Conservation (phyloP, 1,140 invertebrate genomes). For the Drosophila biarmipes region DNA sequence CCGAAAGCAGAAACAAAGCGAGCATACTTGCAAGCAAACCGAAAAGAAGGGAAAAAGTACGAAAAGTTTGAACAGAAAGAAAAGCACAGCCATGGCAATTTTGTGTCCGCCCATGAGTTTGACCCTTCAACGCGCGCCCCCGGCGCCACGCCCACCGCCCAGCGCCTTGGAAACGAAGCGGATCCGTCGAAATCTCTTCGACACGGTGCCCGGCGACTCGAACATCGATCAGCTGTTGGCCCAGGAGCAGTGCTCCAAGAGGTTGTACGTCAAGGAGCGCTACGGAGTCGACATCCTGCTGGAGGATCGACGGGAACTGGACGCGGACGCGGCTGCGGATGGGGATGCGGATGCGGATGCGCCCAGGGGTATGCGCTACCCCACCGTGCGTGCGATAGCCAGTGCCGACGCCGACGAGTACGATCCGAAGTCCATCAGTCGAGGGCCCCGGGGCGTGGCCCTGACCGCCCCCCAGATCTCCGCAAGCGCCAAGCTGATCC, state of each 20-base stretch:
- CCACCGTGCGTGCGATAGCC: not conserved
- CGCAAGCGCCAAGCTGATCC: slow-evolving; percentile 3
- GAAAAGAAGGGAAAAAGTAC: slow-evolving; percentile 9
- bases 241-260: slow-evolving; percentile 7
- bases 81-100: slow-evolving; percentile 2
- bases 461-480: slow-evolving; percentile 30
- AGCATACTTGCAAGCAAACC: slow-evolving; percentile 18
- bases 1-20: slow-evolving; percentile 33
- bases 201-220: not conserved
- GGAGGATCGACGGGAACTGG: slow-evolving; percentile 3
- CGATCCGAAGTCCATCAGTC: slow-evolving; percentile 1
- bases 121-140: not conserved
- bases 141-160: slow-evolving; percentile 5
- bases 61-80: slow-evolving; percentile 18
- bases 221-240: slow-evolving; percentile 23
- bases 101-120: slow-evolving; percentile 16
- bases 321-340: too few relatives aligned
- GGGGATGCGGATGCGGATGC: not conserved
- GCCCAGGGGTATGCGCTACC: not conserved
- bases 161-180: slow-evolving; percentile 1
- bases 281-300: slow-evolving; percentile 26
- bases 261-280: not conserved
- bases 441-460: not conserved
- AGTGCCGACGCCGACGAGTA: slow-evolving; percentile 1
- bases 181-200: slow-evolving; percentile 46